These are phyloP conservation scores for Cacoxenus indagator DNA, from an alignment of 2,888 invertebrate species.

Conservation along the genomic window DNA sequence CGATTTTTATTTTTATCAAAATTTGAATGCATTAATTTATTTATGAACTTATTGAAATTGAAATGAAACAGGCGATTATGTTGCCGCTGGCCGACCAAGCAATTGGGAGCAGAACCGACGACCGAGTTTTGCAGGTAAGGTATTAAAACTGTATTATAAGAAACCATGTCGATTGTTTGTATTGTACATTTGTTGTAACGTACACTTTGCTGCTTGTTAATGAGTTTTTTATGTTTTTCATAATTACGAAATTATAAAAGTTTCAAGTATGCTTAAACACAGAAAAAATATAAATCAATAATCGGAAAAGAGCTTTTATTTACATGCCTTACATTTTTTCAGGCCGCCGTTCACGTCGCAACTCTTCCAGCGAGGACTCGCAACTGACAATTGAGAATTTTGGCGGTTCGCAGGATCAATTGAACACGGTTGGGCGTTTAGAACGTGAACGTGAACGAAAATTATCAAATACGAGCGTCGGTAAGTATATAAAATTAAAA, in stretches of 20 bases:
- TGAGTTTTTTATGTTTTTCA: not conserved
- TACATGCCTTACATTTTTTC: slow-evolving; percentile 73
- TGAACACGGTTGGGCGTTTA: slow-evolving; percentile 86
- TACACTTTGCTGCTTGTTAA: not conserved
- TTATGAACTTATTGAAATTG: slow-evolving; percentile 22
- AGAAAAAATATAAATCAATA: not conserved
- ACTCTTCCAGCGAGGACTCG: slow-evolving; percentile 88
- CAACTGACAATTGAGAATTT: slow-evolving; percentile 94
- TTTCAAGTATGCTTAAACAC: too few species aligned
- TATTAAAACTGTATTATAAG: not conserved
- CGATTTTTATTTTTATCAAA: slow-evolving; percentile 11
- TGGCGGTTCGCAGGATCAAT: slow-evolving; percentile 90
- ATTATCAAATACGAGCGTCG: slow-evolving; percentile 69
- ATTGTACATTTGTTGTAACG: slow-evolving; percentile 16
- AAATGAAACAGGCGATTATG: slow-evolving; percentile 67
- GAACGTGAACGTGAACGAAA: slow-evolving; percentile 74
- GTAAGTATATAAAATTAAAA: slow-evolving; percentile 37
- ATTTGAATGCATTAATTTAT: slow-evolving; percentile 36
- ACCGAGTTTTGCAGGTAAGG: slow-evolving; percentile 80
- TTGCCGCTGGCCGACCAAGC: slow-evolving; percentile 87
- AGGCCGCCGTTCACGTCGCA: slow-evolving; percentile 86
- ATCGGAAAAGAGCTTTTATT: not conserved
- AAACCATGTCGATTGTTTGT: not conserved
- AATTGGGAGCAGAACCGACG: slow-evolving; percentile 84
- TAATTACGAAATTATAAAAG: not conserved